These are phyloP conservation scores for Gymnothorax javanicus DNA, from an alignment of 2,797 vertebrate species.

Conservation along the genomic window DNA sequence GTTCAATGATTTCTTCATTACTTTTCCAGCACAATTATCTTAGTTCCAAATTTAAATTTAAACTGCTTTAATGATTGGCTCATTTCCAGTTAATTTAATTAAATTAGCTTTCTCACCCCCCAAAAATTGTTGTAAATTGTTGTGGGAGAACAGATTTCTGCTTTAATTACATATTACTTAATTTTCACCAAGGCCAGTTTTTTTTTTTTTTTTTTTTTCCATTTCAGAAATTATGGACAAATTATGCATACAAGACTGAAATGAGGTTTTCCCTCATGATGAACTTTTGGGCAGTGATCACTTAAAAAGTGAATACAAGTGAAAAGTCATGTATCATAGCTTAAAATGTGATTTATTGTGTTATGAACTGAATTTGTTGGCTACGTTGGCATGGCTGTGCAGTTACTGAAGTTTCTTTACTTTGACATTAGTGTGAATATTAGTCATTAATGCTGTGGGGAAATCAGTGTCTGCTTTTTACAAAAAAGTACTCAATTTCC, in stretches of 20 bases:
- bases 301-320: background rate
- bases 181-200: background rate
- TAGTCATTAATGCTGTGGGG: background rate
- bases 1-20: background rate
- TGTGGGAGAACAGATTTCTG: background rate
- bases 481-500: background rate
- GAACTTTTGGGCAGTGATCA: background rate
- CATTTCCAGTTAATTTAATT: background rate
- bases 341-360: no score
- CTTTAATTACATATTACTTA: background rate
- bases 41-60: background rate
- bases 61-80: background rate
- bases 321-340: no score
- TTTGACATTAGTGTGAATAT: background rate
- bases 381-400: background rate
- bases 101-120: background rate
- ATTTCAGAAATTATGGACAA: background rate
- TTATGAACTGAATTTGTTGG: no score
- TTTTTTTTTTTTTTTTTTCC: background rate
- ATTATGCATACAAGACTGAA: background rate
- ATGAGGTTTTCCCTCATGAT: background rate
- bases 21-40: background rate
- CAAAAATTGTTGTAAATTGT: background rate
- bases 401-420: background rate
- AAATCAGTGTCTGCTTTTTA: background rate